Evolutionary conservation across 1,140 invertebrate species (phyloP).

Genomic region (Tetragonula clypearis): DNA sequence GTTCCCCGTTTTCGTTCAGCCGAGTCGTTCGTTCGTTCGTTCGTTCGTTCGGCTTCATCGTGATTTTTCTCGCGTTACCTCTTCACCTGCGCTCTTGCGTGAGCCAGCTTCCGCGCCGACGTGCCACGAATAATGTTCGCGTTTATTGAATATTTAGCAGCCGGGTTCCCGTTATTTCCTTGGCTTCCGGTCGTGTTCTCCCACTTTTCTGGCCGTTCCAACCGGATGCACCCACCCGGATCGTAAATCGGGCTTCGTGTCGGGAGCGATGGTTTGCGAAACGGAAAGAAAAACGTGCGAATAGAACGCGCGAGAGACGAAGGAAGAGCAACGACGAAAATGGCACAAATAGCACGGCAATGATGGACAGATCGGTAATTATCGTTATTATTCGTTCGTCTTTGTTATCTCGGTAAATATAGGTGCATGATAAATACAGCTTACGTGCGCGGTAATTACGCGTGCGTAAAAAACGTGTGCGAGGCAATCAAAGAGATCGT

Average conservation of each 20-base stretch:
- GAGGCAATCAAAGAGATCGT: neutral
- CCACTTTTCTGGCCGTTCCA: constrained; percentile 49
- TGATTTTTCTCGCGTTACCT: constrained; percentile 51
- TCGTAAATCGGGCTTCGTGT: constrained; percentile 72
- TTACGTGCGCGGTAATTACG: neutral
- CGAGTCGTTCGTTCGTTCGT: constrained; percentile 9
- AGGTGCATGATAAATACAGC: neutral
- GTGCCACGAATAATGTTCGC: constrained; percentile 75
- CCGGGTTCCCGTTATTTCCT: constrained; percentile 63
- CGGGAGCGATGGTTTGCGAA: constrained; percentile 29
- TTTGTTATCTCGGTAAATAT: neutral
- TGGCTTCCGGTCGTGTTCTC: constrained; percentile 24
- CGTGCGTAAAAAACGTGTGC: neutral
- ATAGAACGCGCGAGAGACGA: neutral
- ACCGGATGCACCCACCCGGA: constrained; percentile 65
- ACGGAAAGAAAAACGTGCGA: neutral
- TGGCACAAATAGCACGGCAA: constrained; percentile 14
- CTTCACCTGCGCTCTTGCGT: constrained; percentile 11
- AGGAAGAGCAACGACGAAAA: neutral
- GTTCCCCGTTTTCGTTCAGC: constrained; percentile 22
- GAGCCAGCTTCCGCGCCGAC: constrained; percentile 59
- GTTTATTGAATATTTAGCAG: constrained; percentile 80
- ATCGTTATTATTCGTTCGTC: neutral
- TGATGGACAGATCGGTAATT: neutral
- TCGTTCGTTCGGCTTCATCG: constrained; percentile 10